Base-by-base conservation (phyloP, 2,797 vertebrate species). In the Pseudocheirus occidentalis region DNA sequence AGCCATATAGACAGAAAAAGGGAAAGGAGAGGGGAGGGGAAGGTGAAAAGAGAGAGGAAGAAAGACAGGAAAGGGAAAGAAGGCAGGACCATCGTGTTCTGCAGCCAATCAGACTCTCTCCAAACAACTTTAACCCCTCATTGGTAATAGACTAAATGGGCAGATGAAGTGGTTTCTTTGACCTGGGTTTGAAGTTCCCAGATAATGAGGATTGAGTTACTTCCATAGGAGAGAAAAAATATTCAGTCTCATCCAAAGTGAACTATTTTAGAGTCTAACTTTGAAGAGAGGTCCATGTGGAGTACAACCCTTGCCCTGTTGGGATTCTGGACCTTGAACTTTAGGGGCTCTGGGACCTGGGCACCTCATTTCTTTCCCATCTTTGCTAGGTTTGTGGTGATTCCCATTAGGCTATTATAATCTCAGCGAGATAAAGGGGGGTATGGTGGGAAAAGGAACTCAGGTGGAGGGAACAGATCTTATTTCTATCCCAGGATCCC, bases 221-320 rank as follows among this genome's bases (percentile, higher is more conserved):
- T 87, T 46, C 40, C 73, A 46, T 0, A 27, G 73, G 21, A 27
- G 40, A 27, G 21, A 50, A 24, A 11, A 73, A 40, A 73, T 18
- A 21, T 40, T 21, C 66, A 73, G 18, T 40, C 6, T 40, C 3
- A 7, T 40, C 66, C 66, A 40, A 40, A 73, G n/a, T 40, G 18
- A 24, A 21, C 21, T n/a, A 66, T n/a, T n/a, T n/a, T n/a, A n/a
- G 62, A 4, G 66, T 10, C n/a, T 40, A 21, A 10, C n/a, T 73
- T 18, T 73, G 59, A 12, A 12, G 40, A 50, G 40, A 87, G 40
- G 40, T 0, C 40, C 40, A 3, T 11, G 7, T 11, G 40, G 7
- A 40, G n/a, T 9, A 10, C 18, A 34, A 13, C 7, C 0, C n/a
- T 46, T 2, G 0, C 66, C n/a, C 21, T 4, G 6, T 10, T 16